Evolutionary conservation across 2,113 vertebrate species (phyloP).

Genomic region (Bagarius yarrelli): DNA sequence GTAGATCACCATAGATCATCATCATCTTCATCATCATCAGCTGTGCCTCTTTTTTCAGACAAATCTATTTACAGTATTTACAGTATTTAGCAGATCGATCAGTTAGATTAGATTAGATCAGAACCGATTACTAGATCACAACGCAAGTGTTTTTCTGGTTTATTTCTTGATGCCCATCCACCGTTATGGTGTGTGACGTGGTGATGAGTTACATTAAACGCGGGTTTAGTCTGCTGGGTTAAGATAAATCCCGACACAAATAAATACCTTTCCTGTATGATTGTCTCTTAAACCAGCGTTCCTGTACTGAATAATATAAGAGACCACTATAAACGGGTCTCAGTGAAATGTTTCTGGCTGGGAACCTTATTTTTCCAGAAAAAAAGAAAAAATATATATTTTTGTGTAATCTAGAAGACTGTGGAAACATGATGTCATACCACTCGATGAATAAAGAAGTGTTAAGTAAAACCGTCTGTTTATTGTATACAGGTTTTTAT

Average conservation of each 20-base stretch:
- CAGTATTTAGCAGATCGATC: too few species aligned
- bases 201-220: slow-evolving; percentile 38
- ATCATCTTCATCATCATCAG: too few species aligned
- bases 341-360: slow-evolving; percentile 8
- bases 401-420: slow-evolving; percentile 30
- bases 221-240: slow-evolving; percentile 68
- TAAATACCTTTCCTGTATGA: slow-evolving; percentile 40
- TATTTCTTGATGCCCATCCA: neutral
- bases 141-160: neutral
- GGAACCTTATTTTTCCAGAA: slow-evolving; percentile 10
- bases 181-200: neutral
- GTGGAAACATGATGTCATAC: slow-evolving; percentile 33
- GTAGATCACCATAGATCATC: too few species aligned
- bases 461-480: neutral
- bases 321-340: slow-evolving; percentile 37
- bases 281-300: neutral
- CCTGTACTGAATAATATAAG: slow-evolving; percentile 6
- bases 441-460: slow-evolving; percentile 35
- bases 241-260: slow-evolving; percentile 54
- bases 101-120: too few species aligned
- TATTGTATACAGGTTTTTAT: too few species aligned
- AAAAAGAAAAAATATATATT: neutral
- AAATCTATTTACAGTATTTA: too few species aligned
- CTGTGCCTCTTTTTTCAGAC: too few species aligned
- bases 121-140: too few species aligned